phyloP scores from a whole-genome alignment of 2,888 invertebrate genomes.

The Phengaris alcon region DNA sequence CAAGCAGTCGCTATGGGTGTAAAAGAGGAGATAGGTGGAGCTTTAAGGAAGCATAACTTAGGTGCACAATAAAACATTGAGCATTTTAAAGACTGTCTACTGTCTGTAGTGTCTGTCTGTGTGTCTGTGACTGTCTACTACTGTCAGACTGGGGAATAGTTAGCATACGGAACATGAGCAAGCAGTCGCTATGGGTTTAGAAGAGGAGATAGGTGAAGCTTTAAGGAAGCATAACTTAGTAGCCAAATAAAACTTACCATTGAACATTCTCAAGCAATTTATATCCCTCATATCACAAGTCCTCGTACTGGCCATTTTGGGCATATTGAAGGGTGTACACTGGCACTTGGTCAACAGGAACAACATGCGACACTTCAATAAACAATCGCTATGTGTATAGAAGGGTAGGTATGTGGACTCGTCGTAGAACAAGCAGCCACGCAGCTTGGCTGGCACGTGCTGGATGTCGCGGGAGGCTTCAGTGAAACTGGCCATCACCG shows the following conservation, averaged over 20 bases:
- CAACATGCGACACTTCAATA: conserved; percentile 76
- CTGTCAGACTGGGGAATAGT: too few relatives aligned
- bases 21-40: too few relatives aligned
- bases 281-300: conserved; percentile 76
- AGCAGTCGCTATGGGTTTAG: too few relatives aligned
- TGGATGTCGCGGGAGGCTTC: conserved; percentile 70
- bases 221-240: background rate
- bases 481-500: conserved; percentile 65
- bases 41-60: too few relatives aligned
- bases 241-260: conserved; percentile 53
- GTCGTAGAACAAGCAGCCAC: conserved; percentile 79
- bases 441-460: conserved; percentile 58
- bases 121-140: too few relatives aligned
- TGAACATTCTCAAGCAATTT: conserved; percentile 66
- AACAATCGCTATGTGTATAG: conserved; percentile 80
- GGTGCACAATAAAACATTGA: too few relatives aligned
- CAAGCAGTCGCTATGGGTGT: too few relatives aligned
- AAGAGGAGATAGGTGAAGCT: background rate
- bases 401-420: conserved; percentile 69
- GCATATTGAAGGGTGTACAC: conserved; percentile 80
- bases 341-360: conserved; percentile 74
- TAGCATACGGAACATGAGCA: too few relatives aligned
- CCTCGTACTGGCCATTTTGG: conserved; percentile 55
- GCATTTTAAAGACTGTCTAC: too few relatives aligned
- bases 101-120: too few relatives aligned